Evolutionary conservation across 2,888 invertebrate genomes (phyloP), one percentile per base, ranked within the genome.

Genomic region (Pherbina coryleti): DNA sequence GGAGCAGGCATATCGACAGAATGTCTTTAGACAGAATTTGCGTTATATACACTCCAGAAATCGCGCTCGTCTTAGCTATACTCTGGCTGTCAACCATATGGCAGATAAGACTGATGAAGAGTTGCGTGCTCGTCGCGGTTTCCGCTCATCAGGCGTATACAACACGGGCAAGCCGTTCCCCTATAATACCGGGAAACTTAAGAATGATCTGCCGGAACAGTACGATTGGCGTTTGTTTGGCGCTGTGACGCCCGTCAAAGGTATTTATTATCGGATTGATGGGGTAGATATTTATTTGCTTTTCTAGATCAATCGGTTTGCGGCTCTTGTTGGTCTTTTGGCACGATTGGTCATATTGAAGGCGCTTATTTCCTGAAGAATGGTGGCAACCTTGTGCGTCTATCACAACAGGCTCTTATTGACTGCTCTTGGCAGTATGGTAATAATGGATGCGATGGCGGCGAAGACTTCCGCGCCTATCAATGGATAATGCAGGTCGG

Each of bases 361-460:
- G 98, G 98, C 0, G 97, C 97, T 0, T 93, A 93, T 86, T 98
- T 96, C 90, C 90, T 97, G 53, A 95, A 95, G 86, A 94, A 94
- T 82, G 95, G 95, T 0, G 94, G 95, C 0, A 93, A 95, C 82
- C 91, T 97, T 49, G 93, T 96, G 11, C 91, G 96, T 31, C 92
- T 98, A 62, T 98, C 98, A 5, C 97, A 98, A 86, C 98, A 98
- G 91, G 96, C 97, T 28, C 92, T 98, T 74, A 93, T 98, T 77
- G 98, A 98, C 91, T 98, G 98, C 88, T 97, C 97, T 0, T 98
- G 98, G 98, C 96, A 96, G 88, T 97, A 92, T 89, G 98, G 98
- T 34, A 97, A 97, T 90, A 98, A 98, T 90, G 98, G 97, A 0
- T 98, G 98, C 88, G 98, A 98, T 88, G 98, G 98, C 3, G 98